Base-by-base conservation (phyloP, 64 coral and sea anemone genomes). In the Catalaphyllia jardinei region DNA sequence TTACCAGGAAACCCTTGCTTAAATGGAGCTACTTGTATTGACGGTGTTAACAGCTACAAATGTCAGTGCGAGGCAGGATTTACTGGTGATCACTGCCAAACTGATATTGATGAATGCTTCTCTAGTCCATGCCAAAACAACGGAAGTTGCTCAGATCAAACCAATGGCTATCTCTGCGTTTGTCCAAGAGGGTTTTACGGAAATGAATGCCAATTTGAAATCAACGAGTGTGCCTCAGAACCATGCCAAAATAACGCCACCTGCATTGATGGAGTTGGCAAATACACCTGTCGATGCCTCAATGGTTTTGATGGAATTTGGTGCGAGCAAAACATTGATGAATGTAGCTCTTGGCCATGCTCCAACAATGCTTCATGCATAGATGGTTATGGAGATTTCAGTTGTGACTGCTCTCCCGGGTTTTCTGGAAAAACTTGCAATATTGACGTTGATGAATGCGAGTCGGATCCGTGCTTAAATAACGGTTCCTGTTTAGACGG, bases 41-140 rank as follows among this genome's bases (percentile, higher is more conserved):
- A 83, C 20, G 79, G 59, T 33, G 39, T 65, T 22, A 83, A 83
- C 79, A 83, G 60, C 20, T 83, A 65, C 79, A 38, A 29, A 18
- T 83, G 79, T 31, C 4, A 62, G 27, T 83, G 79, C 13, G 28
- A 55, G 62, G 54, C 79, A 16, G 79, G 79, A 28, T 83, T 39
- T 46, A 60, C 0, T 2, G 88, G 88, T 59, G 54, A 52, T 9
- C 51, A 31, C n/a, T 90, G 88, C 55, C 50, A 82, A 82, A 13
- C 25, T 13, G 52, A 90, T 73, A 29, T 82, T 10, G 71, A 60
- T 13, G 77, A 79, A 29, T 90, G 88, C 16, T 67, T 31, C 16
- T 90, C 88, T 9, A 86, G 39, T 8, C 90, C 90, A 18, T 92
- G 90, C 27, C 33, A 51, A 17, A 88, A 88, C 87, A 71, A 39